Evolutionary conservation across 1,140 invertebrate genomes (phyloP).

Genomic region (Nomia melanderi): DNA sequence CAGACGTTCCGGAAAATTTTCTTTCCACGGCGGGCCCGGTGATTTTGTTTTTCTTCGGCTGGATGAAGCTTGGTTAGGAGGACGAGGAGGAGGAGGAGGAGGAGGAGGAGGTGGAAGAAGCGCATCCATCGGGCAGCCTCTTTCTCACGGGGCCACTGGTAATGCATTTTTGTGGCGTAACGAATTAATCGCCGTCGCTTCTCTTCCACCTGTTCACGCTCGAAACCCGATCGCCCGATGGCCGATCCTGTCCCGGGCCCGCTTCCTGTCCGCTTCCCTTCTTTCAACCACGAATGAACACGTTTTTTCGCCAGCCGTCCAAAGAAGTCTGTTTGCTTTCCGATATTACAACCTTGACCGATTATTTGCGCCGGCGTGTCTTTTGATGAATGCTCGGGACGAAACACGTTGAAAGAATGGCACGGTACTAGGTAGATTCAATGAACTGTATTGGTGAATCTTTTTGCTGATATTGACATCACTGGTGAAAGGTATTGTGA

Average conservation of each 20-base stretch:
- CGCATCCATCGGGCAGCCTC: background rate
- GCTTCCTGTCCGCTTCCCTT: no score
- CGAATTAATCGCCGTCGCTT: background rate
- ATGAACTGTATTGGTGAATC: no score
- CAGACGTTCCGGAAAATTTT: slow-evolving; percentile 13
- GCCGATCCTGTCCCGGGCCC: no score
- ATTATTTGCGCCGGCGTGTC: no score
- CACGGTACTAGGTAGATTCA: no score
- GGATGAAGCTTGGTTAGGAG: no score
- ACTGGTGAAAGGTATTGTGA: no score
- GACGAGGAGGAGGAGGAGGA: background rate
- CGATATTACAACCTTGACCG: no score
- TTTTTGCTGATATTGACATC: no score
- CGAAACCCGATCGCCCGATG: background rate
- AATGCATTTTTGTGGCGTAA: background rate
- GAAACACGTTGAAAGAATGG: no score
- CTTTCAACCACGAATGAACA: no score
- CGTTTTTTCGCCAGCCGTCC: background rate
- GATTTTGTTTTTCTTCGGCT: slow-evolving; percentile 1
- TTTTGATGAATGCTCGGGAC: no score
- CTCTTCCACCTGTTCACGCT: background rate
- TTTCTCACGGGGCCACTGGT: background rate
- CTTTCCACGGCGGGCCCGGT: background rate
- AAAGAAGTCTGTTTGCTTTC: background rate
- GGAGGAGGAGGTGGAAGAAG: background rate